Base-by-base conservation (phyloP, 2,888 invertebrate genomes). In the Carterocephalus palaemon region DNA sequence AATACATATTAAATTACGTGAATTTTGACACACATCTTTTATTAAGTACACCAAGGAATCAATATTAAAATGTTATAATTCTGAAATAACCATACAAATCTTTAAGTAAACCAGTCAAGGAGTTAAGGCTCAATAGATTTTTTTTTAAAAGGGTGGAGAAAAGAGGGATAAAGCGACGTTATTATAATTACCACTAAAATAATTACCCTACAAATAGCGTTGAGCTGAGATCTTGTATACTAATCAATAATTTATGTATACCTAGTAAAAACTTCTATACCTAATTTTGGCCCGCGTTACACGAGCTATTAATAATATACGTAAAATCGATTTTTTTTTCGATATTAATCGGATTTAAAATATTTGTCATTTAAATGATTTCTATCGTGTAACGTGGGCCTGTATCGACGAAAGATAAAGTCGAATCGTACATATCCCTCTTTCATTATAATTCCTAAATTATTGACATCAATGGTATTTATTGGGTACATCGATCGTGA, bases 221-320 rank as follows among this genome's bases (percentile, higher is more conserved):
- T 86, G 86, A 85, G 86, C 85, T 84, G 86, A 86, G 85, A 86
- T 86, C 85, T 84, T 75, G 76, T 78, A 77, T 75, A 57, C 68
- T 77, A 76, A 72, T 69, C 58, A 67, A 64, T 71, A 71, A 73
- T 67, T 66, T 64, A 71, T 62, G 61, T 66, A 65, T 50, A 50
- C 47, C 53, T 60, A 58, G 36, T 51, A 51, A 57, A 59, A 56
- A 42, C 20, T 5, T 42, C 22, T 42, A 34, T 28, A 41, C 4
- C 42, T 42, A 42, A 33, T n/a, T 34, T 42, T 10, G 20, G 28
- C 28, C 34, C 8, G 4, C 17, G 32, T 24, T 26, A 41, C 41
- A 41, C 15, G n/a, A n/a, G n/a, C 32, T 6, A 9, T 9, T 9
- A 1, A 4, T 26, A 26, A 26, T 26, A 7, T 17, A 9, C 17